These are phyloP conservation scores for Sardinella longiceps DNA, from an alignment of 2,797 vertebrate species.

Conservation along the genomic window DNA sequence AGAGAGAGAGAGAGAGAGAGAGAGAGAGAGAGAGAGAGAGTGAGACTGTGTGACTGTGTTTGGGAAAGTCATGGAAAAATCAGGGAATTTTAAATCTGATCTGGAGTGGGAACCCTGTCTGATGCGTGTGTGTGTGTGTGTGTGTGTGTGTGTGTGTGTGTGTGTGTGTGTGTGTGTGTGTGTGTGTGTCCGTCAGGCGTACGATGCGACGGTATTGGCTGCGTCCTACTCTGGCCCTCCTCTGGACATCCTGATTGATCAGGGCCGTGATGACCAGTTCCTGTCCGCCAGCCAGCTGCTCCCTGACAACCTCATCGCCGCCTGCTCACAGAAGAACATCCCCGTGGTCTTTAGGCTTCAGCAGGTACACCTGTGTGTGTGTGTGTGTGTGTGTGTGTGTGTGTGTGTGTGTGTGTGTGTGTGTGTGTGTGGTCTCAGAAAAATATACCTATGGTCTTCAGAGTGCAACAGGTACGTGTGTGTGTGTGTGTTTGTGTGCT, in stretches of 20 bases:
- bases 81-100: too few relatives aligned
- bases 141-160: too few relatives aligned
- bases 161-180: not conserved
- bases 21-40: too few relatives aligned
- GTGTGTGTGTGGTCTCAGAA: not conserved
- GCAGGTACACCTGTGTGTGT: conserved; percentile 76
- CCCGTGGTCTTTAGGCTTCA: conserved; percentile 93
- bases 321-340: conserved; percentile 89
- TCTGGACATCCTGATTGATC: conserved; percentile 92
- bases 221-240: conserved; percentile 80
- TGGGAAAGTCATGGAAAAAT: too few relatives aligned
- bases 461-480: not conserved
- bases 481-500: conserved; percentile 66
- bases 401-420: too few relatives aligned
- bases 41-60: too few relatives aligned
- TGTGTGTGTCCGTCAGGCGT: conserved; percentile 70
- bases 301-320: conserved; percentile 92
- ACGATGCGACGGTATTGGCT: conserved; percentile 87
- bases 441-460: not conserved
- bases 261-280: conserved; percentile 94
- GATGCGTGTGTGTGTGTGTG: too few relatives aligned
- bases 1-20: too few relatives aligned
- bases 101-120: too few relatives aligned
- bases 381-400: conserved; percentile 9
- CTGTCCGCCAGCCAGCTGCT: conserved; percentile 89